These are phyloP conservation scores for Phataginus tricuspis DNA, from an alignment of 2,797 vertebrate genomes.

Conservation along the genomic window DNA sequence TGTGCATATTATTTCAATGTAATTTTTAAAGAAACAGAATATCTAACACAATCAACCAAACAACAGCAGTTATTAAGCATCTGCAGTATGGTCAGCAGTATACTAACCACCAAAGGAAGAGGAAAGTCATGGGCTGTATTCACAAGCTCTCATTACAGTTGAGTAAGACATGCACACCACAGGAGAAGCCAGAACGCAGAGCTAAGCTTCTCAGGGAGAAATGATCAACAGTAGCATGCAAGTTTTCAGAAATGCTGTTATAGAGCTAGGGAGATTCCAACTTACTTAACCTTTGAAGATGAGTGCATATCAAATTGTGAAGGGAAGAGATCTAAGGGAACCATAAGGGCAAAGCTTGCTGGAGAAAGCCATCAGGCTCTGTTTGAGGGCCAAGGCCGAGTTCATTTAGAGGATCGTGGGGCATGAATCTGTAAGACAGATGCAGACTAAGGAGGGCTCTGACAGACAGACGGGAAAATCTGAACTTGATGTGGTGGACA, in stretches of 20 bases:
- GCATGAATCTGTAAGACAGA: not conserved
- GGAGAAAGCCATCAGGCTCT: not conserved
- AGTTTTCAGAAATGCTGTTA: not conserved
- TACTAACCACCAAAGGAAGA: not conserved
- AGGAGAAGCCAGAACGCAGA: not conserved
- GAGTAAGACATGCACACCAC: not conserved
- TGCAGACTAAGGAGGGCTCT: not conserved
- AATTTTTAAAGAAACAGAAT: not conserved
- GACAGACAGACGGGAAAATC: not conserved
- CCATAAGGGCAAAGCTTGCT: not conserved
- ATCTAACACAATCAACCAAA: not conserved
- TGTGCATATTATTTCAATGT: not conserved
- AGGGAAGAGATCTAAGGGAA: not conserved
- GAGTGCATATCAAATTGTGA: not conserved
- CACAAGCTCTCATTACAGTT: not conserved
- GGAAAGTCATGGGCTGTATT: not conserved
- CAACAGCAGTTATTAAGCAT: not conserved
- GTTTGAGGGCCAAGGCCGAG: not conserved
- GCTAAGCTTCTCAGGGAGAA: not conserved
- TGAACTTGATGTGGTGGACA: not conserved
- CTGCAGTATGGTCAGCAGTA: not conserved
- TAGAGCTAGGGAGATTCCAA: not conserved
- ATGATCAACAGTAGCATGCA: not conserved
- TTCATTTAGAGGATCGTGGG: not conserved
- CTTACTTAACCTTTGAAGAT: constrained; percentile 6